Base-by-base conservation (phyloP, 2,888 invertebrate genomes). In the Trissoscelio sp. region DNA sequence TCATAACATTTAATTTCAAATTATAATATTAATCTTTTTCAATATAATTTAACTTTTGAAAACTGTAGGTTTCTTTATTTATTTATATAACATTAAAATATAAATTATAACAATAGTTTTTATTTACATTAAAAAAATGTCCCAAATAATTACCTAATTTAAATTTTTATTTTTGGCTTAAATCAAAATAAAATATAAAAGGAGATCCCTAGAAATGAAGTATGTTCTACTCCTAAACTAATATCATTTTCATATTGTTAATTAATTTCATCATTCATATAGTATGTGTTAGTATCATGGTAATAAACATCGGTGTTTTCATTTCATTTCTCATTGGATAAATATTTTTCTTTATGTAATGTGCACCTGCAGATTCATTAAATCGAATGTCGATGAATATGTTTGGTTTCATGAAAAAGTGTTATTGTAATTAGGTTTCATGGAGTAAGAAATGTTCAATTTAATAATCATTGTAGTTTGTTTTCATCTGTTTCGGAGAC, bases 291-390 rank as follows among this genome's bases (percentile, higher is more conserved):
- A 44, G 1, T 7, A 24, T n/a, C 28, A 11, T 51, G 12, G 28
- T 28, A 51, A 12, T 12, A 46, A 62, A 62, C 16, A 28, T 42
- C 20, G 18, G 1, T 44, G 14, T 62, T 62, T 46, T 44, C 62
- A 62, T 62, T 46, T 51, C 51, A 46, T 46, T 46, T 46, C 46
- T 51, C 24, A 51, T 14, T 51, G 51, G 62, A 31, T n/a, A 62
- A 62, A 62, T 62, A 46, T 62, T 62, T 46, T 46, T 18, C 31
- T 46, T 44, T 4, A 9, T 62, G 62, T 46, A 62, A 51, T 39
- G 14, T 39, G 31, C 39, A 12, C 28, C 22, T 12, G 57, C 57
- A 22, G 57, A 57, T 39, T 57, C 57, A 57, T 57, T 57, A 39
- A 20, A 22, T 57, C 37, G 22, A 57, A 22, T 20, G 14, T 22